phyloP scores from a whole-genome alignment of 2,797 vertebrate genomes.

The Pseudochirops corinnae region DNA sequence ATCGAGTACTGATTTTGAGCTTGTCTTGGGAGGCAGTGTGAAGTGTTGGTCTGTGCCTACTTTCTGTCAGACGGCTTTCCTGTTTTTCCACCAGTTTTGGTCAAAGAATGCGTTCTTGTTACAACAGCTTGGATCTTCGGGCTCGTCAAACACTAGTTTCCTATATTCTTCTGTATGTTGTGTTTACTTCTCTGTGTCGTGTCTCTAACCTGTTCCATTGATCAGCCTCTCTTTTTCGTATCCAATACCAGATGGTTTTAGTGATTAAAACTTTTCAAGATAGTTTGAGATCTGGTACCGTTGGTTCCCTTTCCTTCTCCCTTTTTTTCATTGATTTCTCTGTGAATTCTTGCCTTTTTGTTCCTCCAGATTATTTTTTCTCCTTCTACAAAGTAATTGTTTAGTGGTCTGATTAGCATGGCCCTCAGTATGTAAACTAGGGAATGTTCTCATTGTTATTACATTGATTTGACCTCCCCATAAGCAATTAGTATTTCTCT shows the following conservation, averaged over 20 bases:
- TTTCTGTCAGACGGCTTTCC: not conserved
- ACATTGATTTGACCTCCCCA: not conserved
- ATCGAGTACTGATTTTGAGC: not conserved
- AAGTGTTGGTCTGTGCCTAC: not conserved
- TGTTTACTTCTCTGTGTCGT: not conserved
- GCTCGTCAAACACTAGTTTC: not conserved
- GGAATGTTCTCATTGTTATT: not conserved
- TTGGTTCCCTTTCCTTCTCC: not conserved
- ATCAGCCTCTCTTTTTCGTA: not conserved
- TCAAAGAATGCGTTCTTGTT: not conserved
- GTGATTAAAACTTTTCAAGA: too few relatives aligned
- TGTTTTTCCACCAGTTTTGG: not conserved
- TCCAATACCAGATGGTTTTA: not conserved
- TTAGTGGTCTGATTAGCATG: not conserved
- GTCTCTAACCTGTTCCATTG: not conserved
- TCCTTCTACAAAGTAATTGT: not conserved
- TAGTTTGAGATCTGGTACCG: not conserved
- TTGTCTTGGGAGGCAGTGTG: not conserved
- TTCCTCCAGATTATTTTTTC: not conserved
- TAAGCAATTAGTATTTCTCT: not conserved
- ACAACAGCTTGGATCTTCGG: not conserved
- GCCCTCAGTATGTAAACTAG: not conserved
- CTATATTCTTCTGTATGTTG: not conserved
- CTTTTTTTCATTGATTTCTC: not conserved
- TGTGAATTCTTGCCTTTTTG: not conserved